phyloP scores from a whole-genome alignment of 2,797 vertebrate species.

The Carapus acus region DNA sequence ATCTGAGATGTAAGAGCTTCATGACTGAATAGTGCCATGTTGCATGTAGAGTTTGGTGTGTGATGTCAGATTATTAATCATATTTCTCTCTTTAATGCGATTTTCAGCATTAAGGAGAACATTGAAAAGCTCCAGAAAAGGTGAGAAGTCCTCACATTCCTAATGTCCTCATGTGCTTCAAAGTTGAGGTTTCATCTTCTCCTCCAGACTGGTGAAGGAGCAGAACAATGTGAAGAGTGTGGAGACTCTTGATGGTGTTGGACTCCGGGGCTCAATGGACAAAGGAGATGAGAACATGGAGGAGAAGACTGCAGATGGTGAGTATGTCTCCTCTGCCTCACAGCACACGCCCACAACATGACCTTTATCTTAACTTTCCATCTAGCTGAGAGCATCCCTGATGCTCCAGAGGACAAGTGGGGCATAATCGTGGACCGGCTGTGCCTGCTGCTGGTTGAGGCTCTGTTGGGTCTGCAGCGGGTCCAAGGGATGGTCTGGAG shows the following conservation, averaged over 20 bases:
- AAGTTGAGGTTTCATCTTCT: neutral
- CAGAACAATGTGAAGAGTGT: slow-evolving; percentile 50
- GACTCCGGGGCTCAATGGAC: slow-evolving; percentile 51
- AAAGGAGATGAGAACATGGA: slow-evolving; percentile 41
- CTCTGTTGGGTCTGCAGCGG: slow-evolving; percentile 52
- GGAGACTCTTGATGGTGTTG: slow-evolving; percentile 51
- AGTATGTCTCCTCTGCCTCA: neutral
- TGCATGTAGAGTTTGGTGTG: too few relatives aligned
- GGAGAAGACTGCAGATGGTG: slow-evolving; percentile 51
- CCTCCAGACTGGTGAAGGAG: slow-evolving; percentile 60
- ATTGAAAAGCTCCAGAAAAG: slow-evolving; percentile 67
- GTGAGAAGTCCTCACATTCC: slow-evolving; percentile 42
- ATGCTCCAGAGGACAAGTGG: slow-evolving; percentile 58
- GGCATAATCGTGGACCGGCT: slow-evolving; percentile 62
- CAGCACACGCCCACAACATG: neutral
- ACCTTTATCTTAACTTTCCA: neutral
- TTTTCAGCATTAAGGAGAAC: slow-evolving; percentile 72
- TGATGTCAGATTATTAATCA: neutral
- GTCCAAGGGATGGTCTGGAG: slow-evolving; percentile 70
- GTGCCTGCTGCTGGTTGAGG: slow-evolving; percentile 61
- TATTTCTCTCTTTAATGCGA: slow-evolving; percentile 12
- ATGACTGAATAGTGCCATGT: too few relatives aligned
- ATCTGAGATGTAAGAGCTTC: slow-evolving; percentile 66
- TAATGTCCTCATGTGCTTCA: too few relatives aligned
- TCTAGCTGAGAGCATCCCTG: slow-evolving; percentile 33